Conservation (phyloP, 2,113 vertebrate genomes). For the Camelus bactrianus region DNA sequence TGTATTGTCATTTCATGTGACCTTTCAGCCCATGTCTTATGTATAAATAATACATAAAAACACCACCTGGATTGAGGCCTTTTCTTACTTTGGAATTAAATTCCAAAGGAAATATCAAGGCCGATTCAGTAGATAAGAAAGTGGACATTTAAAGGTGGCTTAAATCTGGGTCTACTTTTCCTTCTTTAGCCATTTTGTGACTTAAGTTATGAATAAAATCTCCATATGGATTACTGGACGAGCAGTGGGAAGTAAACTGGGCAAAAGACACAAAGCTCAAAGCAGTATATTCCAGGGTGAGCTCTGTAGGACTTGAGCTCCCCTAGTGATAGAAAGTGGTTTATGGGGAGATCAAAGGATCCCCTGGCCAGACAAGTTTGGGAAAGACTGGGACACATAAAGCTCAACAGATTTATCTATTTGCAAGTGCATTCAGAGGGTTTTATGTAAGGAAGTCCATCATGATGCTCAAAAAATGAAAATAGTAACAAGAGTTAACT, state of each 20-base stretch:
- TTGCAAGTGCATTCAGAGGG: background rate
- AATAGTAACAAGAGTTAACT: background rate
- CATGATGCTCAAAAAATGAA: background rate
- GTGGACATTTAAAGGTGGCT: background rate
- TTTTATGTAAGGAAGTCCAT: background rate
- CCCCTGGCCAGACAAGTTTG: background rate
- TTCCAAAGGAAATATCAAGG: constrained; percentile 60
- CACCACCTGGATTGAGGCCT: constrained; percentile 20
- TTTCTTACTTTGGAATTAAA: constrained; percentile 57
- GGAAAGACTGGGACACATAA: background rate
- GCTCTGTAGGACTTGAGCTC: background rate
- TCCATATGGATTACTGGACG: background rate
- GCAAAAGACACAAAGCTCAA: background rate
- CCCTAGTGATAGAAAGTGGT: background rate
- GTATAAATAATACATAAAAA: constrained; percentile 55
- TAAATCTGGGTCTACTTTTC: background rate
- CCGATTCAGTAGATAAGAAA: background rate
- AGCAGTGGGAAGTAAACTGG: background rate
- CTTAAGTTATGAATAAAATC: background rate
- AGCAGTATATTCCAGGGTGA: fast-evolving
- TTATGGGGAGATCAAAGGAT: background rate
- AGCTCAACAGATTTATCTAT: background rate
- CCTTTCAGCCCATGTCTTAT: constrained; percentile 50
- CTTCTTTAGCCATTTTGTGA: constrained; percentile 7
- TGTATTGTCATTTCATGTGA: constrained; percentile 70